Conservation (phyloP, 2,797 vertebrate genomes). For the Typhlichthys subterraneus region DNA sequence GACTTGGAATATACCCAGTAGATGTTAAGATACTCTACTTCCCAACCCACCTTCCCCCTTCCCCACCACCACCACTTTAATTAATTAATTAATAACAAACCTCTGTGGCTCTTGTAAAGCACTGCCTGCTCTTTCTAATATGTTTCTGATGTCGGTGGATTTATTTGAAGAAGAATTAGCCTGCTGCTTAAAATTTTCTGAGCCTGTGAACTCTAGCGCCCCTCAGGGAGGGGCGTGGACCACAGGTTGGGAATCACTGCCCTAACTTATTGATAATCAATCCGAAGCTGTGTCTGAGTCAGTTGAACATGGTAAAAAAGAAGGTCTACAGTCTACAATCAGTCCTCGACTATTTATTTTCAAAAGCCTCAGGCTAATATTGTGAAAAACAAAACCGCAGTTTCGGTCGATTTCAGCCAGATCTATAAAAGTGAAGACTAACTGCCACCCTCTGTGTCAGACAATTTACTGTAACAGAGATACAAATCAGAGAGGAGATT, state of each 20-base stretch:
- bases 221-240: too few relatives aligned
- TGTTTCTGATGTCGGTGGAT: too few relatives aligned
- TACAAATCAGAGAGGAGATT: constrained; percentile 18
- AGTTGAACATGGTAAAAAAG: constrained; percentile 7
- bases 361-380: not conserved
- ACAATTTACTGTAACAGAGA: constrained; percentile 8
- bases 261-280: not conserved
- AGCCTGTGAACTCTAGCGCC: too few relatives aligned
- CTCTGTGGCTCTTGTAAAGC: too few relatives aligned
- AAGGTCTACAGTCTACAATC: not conserved
- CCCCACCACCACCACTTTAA: too few relatives aligned
- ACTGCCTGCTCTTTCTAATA: too few relatives aligned
- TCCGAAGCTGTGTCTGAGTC: not conserved
- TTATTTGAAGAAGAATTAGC: too few relatives aligned
- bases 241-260: too few relatives aligned
- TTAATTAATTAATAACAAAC: too few relatives aligned
- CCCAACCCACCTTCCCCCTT: too few relatives aligned
- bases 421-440: constrained; percentile 11
- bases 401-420: constrained; percentile 23
- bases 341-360: not conserved
- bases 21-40: not conserved
- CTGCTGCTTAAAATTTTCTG: too few relatives aligned
- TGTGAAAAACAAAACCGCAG: constrained; percentile 11
- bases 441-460: constrained; percentile 6
- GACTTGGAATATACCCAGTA: not conserved